phyloP scores from a whole-genome alignment of 2,797 vertebrate species.

The Phylloscopus collybita region DNA sequence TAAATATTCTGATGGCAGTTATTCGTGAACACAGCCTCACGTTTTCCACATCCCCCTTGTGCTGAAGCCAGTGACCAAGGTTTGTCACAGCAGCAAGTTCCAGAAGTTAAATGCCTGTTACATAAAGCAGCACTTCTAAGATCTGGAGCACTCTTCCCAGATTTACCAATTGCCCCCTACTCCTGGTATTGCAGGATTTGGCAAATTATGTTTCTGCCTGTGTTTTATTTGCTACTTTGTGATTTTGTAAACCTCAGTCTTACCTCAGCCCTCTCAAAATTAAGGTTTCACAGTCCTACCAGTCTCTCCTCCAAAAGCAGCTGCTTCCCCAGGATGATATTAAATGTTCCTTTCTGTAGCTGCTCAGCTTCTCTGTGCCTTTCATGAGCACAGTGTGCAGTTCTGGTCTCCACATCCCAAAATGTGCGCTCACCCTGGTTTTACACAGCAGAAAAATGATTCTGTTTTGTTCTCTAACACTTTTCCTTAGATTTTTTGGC shows the following conservation, averaged over 20 bases:
- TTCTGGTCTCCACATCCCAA: not conserved
- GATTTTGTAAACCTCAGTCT: not conserved
- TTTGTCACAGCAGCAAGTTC: not conserved
- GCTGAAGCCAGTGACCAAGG: not conserved
- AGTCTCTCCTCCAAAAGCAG: not conserved
- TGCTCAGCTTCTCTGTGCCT: not conserved
- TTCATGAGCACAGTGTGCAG: not conserved
- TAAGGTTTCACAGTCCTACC: not conserved
- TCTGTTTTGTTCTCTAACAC: not conserved
- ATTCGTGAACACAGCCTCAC: not conserved
- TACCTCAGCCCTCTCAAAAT: not conserved
- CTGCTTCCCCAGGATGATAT: not conserved
- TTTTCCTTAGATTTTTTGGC: not conserved
- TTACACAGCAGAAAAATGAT: not conserved
- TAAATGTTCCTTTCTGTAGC: not conserved
- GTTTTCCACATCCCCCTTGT: not conserved
- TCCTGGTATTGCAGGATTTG: not conserved
- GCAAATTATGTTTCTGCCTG: not conserved
- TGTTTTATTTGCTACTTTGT: not conserved
- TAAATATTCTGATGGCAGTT: not conserved
- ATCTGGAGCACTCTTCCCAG: not conserved
- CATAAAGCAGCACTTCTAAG: not conserved
- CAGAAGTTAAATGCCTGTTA: not conserved
- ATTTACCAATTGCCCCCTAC: not conserved
- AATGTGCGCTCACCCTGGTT: not conserved